Evolutionary conservation across 2,797 vertebrate species (phyloP).

Genomic region (Crenichthys baileyi): DNA sequence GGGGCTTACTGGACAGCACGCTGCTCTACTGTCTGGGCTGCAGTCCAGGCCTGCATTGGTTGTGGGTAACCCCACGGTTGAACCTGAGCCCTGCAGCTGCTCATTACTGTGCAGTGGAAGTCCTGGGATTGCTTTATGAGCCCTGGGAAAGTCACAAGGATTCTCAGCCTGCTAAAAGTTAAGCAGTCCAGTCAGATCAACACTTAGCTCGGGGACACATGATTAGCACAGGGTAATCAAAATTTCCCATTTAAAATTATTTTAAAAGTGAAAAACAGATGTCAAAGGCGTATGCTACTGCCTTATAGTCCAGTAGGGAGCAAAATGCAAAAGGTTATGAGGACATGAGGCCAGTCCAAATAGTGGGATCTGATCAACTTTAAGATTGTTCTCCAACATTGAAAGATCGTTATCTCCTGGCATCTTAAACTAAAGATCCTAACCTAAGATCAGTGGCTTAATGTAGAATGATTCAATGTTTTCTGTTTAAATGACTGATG

Average conservation of each 20-base stretch:
- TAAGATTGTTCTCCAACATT: conserved; percentile 3
- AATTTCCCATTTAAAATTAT: conserved; percentile 64
- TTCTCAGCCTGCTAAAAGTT: conserved; percentile 47
- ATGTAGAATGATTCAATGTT: neutral
- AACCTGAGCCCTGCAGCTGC: conserved; percentile 69
- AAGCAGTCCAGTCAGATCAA: conserved; percentile 50
- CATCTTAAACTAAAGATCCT: neutral
- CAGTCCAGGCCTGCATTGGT: conserved; percentile 51
- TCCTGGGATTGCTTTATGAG: conserved; percentile 63
- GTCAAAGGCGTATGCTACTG: conserved; percentile 56
- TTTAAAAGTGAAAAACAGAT: conserved; percentile 68
- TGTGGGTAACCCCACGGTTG: conserved; percentile 56
- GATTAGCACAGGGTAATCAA: conserved; percentile 51
- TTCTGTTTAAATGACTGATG: neutral
- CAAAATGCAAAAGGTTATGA: conserved; percentile 27
- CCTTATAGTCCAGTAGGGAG: conserved; percentile 40
- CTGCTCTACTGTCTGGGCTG: conserved; percentile 62
- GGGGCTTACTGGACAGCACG: conserved; percentile 59
- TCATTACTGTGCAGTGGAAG: conserved; percentile 66
- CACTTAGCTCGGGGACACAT: conserved; percentile 29
- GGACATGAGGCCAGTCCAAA: conserved; percentile 19
- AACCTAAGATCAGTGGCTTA: neutral
- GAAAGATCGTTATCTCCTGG: neutral
- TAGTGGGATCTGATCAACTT: conserved; percentile 28
- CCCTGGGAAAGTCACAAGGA: conserved; percentile 60